These are phyloP conservation scores for Melanotaenia maccullochi DNA, from an alignment of 2,797 vertebrate genomes.

Conservation along the genomic window DNA sequence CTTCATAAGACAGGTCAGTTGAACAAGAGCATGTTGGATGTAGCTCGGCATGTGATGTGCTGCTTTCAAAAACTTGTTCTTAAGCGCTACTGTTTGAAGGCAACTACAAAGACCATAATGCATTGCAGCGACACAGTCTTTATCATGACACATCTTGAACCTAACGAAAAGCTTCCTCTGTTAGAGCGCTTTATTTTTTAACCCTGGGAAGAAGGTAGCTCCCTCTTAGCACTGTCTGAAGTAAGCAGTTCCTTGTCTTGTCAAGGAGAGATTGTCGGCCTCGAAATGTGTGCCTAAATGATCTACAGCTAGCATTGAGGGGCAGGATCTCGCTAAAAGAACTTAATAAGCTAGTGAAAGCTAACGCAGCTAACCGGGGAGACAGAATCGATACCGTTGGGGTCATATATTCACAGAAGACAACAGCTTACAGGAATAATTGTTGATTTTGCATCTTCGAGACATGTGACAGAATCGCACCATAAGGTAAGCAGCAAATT, in stretches of 20 bases:
- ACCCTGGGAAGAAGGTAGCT: slow-evolving; percentile 53
- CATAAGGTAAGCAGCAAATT: slow-evolving; percentile 44
- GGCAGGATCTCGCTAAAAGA: slow-evolving; percentile 38
- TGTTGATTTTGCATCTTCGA: slow-evolving; percentile 1
- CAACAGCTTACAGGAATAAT: neutral
- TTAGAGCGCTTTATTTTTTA: slow-evolving; percentile 66
- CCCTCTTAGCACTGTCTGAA: slow-evolving; percentile 32
- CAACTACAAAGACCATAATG: slow-evolving; percentile 79
- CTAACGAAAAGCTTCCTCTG: slow-evolving; percentile 70
- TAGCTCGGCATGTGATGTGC: neutral
- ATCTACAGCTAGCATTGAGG: slow-evolving; percentile 37
- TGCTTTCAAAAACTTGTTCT: neutral
- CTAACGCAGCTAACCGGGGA: slow-evolving; percentile 64
- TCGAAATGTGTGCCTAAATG: slow-evolving; percentile 7
- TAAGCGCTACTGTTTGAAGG: neutral
- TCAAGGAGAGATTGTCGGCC: neutral
- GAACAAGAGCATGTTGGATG: neutral
- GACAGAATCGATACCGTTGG: slow-evolving; percentile 19
- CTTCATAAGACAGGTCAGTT: neutral
- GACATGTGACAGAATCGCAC: slow-evolving; percentile 3
- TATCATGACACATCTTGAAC: slow-evolving; percentile 78
- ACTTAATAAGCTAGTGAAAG: slow-evolving; percentile 52
- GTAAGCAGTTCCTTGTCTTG: neutral
- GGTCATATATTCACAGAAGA: neutral
- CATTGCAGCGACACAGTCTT: slow-evolving; percentile 66